Percentiles rank a stretch among this genome's conserved stretches.
phyloP scores from a whole-genome alignment of 2,888 invertebrate species.

The Furcula furcula region DNA sequence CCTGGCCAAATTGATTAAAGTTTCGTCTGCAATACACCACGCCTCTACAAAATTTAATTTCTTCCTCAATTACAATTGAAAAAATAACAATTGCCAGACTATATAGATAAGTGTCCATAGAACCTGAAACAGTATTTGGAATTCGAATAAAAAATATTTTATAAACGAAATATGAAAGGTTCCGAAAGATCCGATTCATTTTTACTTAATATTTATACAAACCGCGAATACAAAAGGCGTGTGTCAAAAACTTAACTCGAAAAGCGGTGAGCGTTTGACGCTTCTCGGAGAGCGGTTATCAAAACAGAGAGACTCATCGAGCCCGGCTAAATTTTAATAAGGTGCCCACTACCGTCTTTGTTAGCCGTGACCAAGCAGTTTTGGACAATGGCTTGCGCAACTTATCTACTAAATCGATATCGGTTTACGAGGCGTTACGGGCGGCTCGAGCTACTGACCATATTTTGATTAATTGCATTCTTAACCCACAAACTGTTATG shows the following conservation, averaged over 20 bases:
- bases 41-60: constrained; percentile 35
- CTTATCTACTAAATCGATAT: constrained; percentile 80
- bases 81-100: constrained; percentile 8
- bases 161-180: constrained; percentile 24
- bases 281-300: constrained; percentile 68
- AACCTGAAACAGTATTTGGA: constrained; percentile 3
- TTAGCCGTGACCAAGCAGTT: constrained; percentile 68
- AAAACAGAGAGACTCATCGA: constrained; percentile 76
- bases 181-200: constrained; percentile 41
- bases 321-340: constrained; percentile 79
- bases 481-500: constrained; percentile 52
- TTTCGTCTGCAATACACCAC: constrained; percentile 52
- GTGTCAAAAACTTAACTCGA: constrained; percentile 61
- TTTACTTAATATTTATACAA: constrained; percentile 60
- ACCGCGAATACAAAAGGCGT: constrained; percentile 47
- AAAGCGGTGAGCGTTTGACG: constrained; percentile 48
- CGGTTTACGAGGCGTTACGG: constrained; percentile 79
- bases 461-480: constrained; percentile 80
- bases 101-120: not conserved
- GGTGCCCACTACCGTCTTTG: constrained; percentile 80
- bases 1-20: constrained; percentile 65
- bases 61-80: constrained; percentile 15
- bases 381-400: constrained; percentile 78
- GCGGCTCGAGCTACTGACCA: constrained; percentile 77
- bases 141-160: constrained; percentile 17